Evolutionary conservation across 2,113 vertebrate genomes (phyloP).

Genomic region (Sylvietta virens): DNA sequence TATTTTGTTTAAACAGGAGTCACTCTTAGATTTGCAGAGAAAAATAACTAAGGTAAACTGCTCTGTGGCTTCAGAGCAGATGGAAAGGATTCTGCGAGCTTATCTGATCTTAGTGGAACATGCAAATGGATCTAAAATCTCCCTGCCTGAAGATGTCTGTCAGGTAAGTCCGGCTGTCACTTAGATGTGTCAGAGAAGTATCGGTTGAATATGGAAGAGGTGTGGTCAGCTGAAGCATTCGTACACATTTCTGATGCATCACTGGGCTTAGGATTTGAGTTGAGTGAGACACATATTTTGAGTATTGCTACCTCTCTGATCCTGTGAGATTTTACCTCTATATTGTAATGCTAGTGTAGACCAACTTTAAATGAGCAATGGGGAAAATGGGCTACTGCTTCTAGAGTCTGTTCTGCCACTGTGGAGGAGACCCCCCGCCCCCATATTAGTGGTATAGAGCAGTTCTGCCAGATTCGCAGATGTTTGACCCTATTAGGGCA

Average conservation of each 20-base stretch:
- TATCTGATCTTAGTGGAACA: conserved; percentile 81
- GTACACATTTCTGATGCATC: background rate
- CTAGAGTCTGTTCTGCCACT: background rate
- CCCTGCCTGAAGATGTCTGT: conserved; percentile 78
- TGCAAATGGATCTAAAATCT: conserved; percentile 82
- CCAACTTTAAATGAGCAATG: background rate
- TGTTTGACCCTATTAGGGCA: rapidly evolving
- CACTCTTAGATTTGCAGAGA: conserved; percentile 64
- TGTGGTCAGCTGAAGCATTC: background rate
- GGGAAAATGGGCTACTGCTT: background rate
- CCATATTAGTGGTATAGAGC: background rate
- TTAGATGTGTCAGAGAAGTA: background rate
- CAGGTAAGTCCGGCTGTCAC: conserved; percentile 67
- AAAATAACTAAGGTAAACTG: conserved; percentile 55
- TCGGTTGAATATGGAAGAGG: background rate
- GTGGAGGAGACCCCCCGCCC: rapidly evolving
- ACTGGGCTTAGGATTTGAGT: background rate
- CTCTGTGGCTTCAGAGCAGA: conserved; percentile 74
- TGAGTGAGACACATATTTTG: background rate
- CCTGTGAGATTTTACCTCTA: background rate
- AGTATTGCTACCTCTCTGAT: background rate
- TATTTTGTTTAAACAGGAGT: conserved; percentile 58
- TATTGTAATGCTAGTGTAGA: background rate
- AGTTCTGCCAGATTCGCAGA: background rate
- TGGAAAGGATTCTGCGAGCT: conserved; percentile 82